Base-by-base conservation (phyloP, 2,113 vertebrate species). In the Callocephalon fimbriatum region DNA sequence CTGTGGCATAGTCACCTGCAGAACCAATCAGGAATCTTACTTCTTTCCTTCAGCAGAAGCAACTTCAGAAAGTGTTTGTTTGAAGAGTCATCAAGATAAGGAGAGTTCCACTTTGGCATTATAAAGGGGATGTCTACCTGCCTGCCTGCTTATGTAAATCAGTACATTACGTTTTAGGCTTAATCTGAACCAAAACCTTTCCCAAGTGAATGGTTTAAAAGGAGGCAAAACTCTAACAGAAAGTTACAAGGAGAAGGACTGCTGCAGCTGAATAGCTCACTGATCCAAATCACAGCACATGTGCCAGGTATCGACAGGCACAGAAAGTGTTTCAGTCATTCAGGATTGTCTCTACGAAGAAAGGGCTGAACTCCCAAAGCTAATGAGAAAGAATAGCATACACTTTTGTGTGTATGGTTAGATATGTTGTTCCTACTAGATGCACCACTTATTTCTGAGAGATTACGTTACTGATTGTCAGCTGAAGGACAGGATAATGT, bases 271-370 rank as follows among this genome's bases (percentile, higher is more conserved):
- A 71, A 38, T 40, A 3, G 6, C 19, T 84, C 15, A 9, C 29
- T 40, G 42, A 25, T 51, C 6, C 10, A 2, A 38, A 7, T 44
- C 21, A 58, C 20, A 74, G 15, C 17, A 59, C 7, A 14, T 2
- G 7, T 5, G 3, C 11, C 40, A 2, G 11, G 3, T 20, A 44
- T 17, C 1, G 1, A 4, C 20, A 48, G 1, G 6, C 12, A 35
- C 3, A 78, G 23, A 59, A 83, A 56, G 5, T 35, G 1, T 59
- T 74, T 62, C 79, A 50, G 31, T 29, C 50, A 19, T 38, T 73
- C 8, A 4, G 35, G 68, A 35, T 35, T 51, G 10, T 37, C 56
- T 51, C 7, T 40, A 63, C 10, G 12, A 54, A 59, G 17, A n/a
- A 66, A 59, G 4, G 31, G 8, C 5, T 63, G 32, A 78, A 65